Base-by-base conservation (phyloP, 2,888 invertebrate genomes). In the Dryobotodes eremita region DNA sequence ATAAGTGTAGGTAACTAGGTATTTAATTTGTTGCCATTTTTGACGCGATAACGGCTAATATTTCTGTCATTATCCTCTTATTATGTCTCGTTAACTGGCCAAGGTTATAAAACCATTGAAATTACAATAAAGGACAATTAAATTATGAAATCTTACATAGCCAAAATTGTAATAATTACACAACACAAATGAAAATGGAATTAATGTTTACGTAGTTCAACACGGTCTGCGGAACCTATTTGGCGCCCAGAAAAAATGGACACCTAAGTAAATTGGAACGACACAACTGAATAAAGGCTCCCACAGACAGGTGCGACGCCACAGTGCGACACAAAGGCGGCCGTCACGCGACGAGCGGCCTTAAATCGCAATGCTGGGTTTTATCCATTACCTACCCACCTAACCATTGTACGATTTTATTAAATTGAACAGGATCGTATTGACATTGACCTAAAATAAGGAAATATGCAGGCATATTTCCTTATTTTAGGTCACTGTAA, bases 21-120 rank as follows among this genome's bases (percentile, higher is more conserved):
- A 77, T 26, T 50, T n/a, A 31, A 66, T 65, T 55, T n/a, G 36
- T 42, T 42, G 20, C 64, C 26, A 65, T 70, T 77, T 70, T 71
- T 31, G 53, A 78, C 8, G 48, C 23, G 23, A 69, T 53, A 70
- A 48, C 42, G 11, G 57, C 23, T n/a, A 65, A 57, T 50, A 68
- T 50, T 79, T 78, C 5, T 65, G 53, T 46, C 23, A 69, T 64
- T 70, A 69, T 84, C 82, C 82, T 74, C 62, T n/a, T 53, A 26
- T 5, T 46, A 50, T 7, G 1, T 50, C 31, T 15, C 4, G 4
- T 4, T 69, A 26, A 23, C 17, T 31, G 31, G 42, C 10, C 83
- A 57, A 77, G 64, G 62, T 48, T 23, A 68, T n/a, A 36, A 10
- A 31, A 42, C n/a, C 4, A 23, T 31, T 77, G n/a, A 46, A 53